A percentile compares a stretch with the other conserved stretches of the same genome.
Evolutionary conservation across 2,113 vertebrate species (phyloP).

Genomic region (Neogobius melanostomus): DNA sequence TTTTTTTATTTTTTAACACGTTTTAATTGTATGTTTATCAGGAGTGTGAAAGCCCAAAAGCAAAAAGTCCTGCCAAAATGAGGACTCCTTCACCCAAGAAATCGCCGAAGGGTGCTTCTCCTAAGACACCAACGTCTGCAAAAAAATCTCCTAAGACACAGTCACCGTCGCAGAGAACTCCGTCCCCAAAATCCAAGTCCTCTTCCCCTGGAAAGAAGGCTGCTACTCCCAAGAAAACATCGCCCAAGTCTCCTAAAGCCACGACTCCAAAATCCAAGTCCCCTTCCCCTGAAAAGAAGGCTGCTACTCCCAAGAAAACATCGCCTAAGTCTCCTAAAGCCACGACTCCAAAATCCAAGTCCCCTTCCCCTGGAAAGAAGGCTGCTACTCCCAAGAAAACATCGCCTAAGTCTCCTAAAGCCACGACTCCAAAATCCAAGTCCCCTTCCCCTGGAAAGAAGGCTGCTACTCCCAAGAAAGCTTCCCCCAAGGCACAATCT

Average conservation of each 20-base stretch:
- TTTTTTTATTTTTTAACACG: too few species aligned
- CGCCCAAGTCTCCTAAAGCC: background rate
- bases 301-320: background rate
- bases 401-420: background rate
- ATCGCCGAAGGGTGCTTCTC: background rate
- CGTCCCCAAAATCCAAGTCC: background rate
- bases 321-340: background rate
- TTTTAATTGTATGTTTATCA: slow-evolving; percentile 19
- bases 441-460: background rate
- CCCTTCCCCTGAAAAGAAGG: background rate
- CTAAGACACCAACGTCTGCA: background rate
- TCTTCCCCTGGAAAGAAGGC: background rate
- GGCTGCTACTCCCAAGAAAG: slow-evolving; percentile 8
- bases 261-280: background rate
- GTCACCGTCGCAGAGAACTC: background rate
- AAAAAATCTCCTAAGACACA: background rate
- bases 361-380: background rate
- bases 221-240: background rate
- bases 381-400: background rate
- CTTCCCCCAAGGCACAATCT: slow-evolving; percentile 30
- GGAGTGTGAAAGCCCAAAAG: slow-evolving; percentile 34
- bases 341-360: background rate
- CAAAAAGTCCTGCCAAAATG: slow-evolving; percentile 20
- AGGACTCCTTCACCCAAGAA: slow-evolving; percentile 44
- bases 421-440: background rate